These are phyloP conservation scores for Psittacara wagleri DNA, from an alignment of 2,113 vertebrate species.

Conservation along the genomic window DNA sequence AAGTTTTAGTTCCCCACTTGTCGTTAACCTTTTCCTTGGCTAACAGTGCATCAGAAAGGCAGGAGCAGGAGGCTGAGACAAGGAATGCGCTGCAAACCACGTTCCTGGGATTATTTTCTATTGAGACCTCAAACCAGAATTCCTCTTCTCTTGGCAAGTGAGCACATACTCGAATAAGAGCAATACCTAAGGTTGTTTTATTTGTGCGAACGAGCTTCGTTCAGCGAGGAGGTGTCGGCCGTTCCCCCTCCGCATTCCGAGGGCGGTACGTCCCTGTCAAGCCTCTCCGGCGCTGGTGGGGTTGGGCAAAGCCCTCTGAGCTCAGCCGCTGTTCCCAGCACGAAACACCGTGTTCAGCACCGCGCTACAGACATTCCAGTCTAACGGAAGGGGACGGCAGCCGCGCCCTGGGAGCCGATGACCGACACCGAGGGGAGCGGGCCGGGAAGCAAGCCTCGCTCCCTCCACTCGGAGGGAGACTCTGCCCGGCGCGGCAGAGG, in stretches of 20 bases:
- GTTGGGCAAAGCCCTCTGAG: not conserved
- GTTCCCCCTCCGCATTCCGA: rapidly evolving
- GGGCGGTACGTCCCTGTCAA: rapidly evolving
- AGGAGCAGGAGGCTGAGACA: not conserved
- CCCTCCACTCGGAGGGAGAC: not conserved
- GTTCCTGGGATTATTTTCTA: not conserved
- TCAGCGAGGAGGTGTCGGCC: not conserved
- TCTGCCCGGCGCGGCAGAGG: not conserved
- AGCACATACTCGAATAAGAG: not conserved
- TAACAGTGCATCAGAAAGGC: not conserved
- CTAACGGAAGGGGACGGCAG: rapidly evolving
- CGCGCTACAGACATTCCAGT: not conserved
- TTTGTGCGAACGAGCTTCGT: not conserved
- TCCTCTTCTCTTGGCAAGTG: not conserved
- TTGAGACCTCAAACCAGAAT: not conserved
- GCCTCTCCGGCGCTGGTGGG: not conserved
- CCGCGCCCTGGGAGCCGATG: not conserved
- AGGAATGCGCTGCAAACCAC: not conserved
- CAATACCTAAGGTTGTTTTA: not conserved
- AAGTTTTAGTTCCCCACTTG: not conserved
- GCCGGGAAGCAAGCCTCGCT: not conserved
- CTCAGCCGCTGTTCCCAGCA: not conserved
- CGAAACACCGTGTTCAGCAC: not conserved
- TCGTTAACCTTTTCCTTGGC: not conserved
- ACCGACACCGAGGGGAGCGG: rapidly evolving